Conservation (phyloP, 2,888 invertebrate species). For the Acanthosepion lycidas region DNA sequence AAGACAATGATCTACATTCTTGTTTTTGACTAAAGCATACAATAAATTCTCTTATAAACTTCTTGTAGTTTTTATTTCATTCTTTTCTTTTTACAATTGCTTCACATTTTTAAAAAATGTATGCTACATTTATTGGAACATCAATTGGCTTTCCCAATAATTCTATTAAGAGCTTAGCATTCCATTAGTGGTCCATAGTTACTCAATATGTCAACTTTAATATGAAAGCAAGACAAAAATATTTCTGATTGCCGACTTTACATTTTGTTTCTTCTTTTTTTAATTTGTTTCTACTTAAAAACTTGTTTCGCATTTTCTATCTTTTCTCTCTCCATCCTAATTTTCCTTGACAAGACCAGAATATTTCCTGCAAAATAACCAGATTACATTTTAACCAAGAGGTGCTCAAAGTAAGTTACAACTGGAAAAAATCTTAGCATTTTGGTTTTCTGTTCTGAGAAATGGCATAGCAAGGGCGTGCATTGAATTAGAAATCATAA, state of each 20-base stretch:
- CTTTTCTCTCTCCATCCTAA: background rate
- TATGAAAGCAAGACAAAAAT: conserved; percentile 21
- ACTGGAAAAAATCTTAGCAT: background rate
- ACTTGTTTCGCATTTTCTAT: background rate
- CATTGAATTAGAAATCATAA: background rate
- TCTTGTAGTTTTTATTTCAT: background rate
- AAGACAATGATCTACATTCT: background rate
- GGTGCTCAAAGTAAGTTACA: background rate
- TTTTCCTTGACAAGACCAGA: conserved; percentile 13
- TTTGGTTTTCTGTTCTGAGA: background rate
- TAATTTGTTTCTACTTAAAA: background rate
- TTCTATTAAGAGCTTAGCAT: conserved; percentile 33
- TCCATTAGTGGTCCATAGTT: conserved; percentile 33
- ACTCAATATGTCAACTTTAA: conserved; percentile 33
- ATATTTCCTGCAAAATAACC: background rate
- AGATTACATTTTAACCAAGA: conserved; percentile 24
- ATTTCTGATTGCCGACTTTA: background rate
- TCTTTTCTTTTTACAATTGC: background rate
- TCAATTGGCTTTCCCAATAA: background rate
- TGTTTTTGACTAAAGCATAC: conserved; percentile 2
- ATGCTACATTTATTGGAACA: background rate
- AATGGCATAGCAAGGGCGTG: background rate
- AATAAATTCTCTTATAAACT: conserved; percentile 9
- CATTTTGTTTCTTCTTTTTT: background rate
- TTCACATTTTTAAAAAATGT: background rate